phyloP scores from a whole-genome alignment of 64 coral and sea anemone genomes.

The Pocillopora damicornis region DNA sequence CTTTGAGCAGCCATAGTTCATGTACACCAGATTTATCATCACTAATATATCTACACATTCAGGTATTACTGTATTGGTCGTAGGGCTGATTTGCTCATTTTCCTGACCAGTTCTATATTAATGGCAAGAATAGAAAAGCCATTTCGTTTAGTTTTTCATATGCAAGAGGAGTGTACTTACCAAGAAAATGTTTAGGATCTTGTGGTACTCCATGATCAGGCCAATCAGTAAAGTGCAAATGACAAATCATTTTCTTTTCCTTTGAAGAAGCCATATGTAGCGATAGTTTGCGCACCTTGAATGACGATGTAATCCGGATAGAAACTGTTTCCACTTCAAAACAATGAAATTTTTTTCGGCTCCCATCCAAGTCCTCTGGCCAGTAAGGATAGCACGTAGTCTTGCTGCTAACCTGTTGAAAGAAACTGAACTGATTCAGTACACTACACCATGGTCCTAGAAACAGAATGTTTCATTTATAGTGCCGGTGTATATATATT shows the following conservation, averaged over 20 bases:
- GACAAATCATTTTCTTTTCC: constrained; percentile 49
- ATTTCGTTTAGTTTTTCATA: too few relatives aligned
- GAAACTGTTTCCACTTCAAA: constrained; percentile 63
- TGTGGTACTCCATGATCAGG: constrained; percentile 86
- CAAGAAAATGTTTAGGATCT: constrained; percentile 78
- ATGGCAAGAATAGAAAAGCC: too few relatives aligned
- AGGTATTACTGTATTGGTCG: too few relatives aligned
- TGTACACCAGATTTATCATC: too few relatives aligned
- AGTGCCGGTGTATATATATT: too few relatives aligned
- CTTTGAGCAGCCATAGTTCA: too few relatives aligned
- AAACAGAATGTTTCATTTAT: too few relatives aligned
- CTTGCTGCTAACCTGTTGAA: constrained; percentile 33
- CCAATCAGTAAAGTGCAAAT: constrained; percentile 93
- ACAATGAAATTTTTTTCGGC: constrained; percentile 24
- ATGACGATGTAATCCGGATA: constrained; percentile 50
- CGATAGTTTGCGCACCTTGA: constrained; percentile 55
- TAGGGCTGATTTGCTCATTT: too few relatives aligned
- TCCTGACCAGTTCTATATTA: too few relatives aligned
- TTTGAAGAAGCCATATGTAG: constrained; percentile 17
- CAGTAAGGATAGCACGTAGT: constrained; percentile 79
- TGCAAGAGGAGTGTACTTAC: constrained; percentile 31
- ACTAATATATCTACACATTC: too few relatives aligned
- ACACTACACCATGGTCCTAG: too few relatives aligned
- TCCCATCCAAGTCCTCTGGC: constrained; percentile 59
- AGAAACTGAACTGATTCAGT: neutral